These are phyloP conservation scores for Noctua janthina DNA, from an alignment of 2,888 invertebrate species.

Conservation along the genomic window DNA sequence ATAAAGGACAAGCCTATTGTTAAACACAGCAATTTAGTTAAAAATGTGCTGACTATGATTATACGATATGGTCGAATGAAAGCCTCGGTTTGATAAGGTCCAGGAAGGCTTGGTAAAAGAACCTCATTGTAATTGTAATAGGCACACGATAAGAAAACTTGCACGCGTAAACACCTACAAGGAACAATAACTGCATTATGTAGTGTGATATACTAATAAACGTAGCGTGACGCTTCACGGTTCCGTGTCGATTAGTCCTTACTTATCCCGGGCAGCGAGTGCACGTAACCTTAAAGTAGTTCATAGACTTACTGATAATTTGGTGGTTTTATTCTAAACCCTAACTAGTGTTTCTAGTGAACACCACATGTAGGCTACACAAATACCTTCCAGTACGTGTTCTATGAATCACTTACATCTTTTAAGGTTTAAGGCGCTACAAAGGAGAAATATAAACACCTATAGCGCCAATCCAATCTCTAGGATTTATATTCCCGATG, in stretches of 20 bases:
- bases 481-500: not conserved
- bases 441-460: not conserved
- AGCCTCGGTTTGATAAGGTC: not conserved
- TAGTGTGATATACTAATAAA: too few species aligned
- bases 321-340: too few species aligned
- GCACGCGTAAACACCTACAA: constrained; percentile 9
- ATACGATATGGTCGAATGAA: not conserved
- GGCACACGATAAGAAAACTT: constrained; percentile 31
- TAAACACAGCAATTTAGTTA: not conserved
- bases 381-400: not conserved
- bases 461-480: not conserved
- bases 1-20: not conserved
- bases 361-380: not conserved
- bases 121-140: constrained; percentile 9
- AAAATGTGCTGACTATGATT: not conserved
- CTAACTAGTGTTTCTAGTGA: too few species aligned
- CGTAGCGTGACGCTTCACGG: too few species aligned
- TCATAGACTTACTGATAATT: too few species aligned
- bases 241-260: too few species aligned
- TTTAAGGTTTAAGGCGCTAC: not conserved
- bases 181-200: constrained; percentile 18
- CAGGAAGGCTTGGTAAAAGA: not conserved
- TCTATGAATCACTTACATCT: not conserved
- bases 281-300: too few species aligned
- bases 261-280: too few species aligned